Conservation (phyloP, 1,140 invertebrate genomes). For the Cryptotermes secundus region DNA sequence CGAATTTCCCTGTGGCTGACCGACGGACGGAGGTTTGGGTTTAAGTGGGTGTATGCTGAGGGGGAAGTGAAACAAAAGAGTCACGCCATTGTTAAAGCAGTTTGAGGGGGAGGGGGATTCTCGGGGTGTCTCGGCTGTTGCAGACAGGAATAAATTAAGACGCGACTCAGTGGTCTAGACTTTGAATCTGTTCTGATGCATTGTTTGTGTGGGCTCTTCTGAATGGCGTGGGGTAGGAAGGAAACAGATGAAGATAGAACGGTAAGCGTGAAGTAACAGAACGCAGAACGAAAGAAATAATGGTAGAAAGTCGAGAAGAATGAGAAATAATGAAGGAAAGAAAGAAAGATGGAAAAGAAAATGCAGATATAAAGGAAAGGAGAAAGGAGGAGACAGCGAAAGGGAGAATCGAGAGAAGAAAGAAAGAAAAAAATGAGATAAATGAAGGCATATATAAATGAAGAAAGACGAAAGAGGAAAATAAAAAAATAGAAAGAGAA, state of each 20-base stretch:
- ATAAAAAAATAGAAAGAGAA: neutral
- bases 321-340: neutral
- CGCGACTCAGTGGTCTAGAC: neutral
- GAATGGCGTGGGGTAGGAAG: neutral
- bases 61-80: neutral
- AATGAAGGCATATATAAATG: neutral
- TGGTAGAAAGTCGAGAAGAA: no score
- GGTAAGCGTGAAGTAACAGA: no score
- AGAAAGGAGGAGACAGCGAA: neutral
- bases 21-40: neutral
- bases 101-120: neutral
- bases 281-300: no score
- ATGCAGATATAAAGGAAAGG: neutral
- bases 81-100: neutral
- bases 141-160: constrained; percentile 13
- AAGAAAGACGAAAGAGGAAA: neutral
- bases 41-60: neutral
- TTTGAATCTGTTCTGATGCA: neutral
- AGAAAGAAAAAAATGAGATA: neutral
- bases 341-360: neutral
- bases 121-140: neutral
- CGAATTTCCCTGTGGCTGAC: neutral
- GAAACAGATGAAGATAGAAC: no score
- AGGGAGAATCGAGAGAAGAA: neutral
- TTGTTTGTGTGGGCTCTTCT: neutral